Conservation (phyloP, 2,888 invertebrate species). For the Microctonus hyperodae region DNA sequence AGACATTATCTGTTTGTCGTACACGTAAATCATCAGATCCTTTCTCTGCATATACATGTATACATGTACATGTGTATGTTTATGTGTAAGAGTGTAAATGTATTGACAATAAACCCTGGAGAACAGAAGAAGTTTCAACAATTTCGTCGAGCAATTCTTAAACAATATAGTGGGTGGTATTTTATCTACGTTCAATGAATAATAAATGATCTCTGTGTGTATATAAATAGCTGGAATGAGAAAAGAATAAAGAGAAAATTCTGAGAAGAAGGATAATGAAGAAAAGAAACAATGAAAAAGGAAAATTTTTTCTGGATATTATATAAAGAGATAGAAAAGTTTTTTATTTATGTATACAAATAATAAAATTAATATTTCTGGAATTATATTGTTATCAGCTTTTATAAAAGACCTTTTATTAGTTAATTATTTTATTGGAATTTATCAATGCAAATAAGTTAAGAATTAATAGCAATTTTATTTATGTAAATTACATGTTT, state of each 20-base stretch:
- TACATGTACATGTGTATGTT: neutral
- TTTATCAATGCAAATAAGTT: too few species aligned
- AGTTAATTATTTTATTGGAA: too few species aligned
- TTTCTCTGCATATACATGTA: neutral
- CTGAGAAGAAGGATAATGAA: slow-evolving; percentile 3
- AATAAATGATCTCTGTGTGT: slow-evolving; percentile 8
- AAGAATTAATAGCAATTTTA: too few species aligned
- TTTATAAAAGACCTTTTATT: too few species aligned
- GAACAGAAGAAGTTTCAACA: neutral
- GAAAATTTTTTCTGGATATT: neutral
- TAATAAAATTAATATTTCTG: too few species aligned
- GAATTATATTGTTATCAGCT: too few species aligned
- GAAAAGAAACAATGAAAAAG: neutral
- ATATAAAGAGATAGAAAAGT: too few species aligned
- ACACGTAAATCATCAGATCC: slow-evolving; percentile 10
- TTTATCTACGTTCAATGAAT: slow-evolving; percentile 15
- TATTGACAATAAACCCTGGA: neutral
- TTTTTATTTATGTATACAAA: slow-evolving; percentile 9
- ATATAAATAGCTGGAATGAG: too few species aligned
- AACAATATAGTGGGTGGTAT: slow-evolving; percentile 14
- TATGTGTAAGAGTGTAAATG: too few species aligned
- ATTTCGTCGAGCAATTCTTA: neutral
- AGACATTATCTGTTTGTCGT: slow-evolving; percentile 14
- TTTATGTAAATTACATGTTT: too few species aligned
- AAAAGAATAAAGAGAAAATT: neutral